Evolutionary conservation across 2,797 vertebrate species (phyloP).

Genomic region (Danio tinwini): DNA sequence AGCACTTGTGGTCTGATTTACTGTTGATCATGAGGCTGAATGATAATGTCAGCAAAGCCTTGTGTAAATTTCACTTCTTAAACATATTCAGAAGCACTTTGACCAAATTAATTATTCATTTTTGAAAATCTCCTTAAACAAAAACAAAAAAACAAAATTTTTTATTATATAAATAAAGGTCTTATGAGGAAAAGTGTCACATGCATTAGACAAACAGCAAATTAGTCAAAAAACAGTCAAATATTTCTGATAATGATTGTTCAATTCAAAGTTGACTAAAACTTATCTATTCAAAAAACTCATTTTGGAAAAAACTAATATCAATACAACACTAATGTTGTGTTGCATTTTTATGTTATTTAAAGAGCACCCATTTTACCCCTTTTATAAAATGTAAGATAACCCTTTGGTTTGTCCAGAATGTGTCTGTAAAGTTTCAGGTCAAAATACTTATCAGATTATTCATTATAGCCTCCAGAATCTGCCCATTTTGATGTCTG

Average conservation of each 20-base stretch:
- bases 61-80: slow-evolving; percentile 35
- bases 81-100: background rate
- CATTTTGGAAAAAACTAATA: too few relatives aligned
- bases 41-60: slow-evolving; percentile 57
- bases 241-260: background rate
- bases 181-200: background rate
- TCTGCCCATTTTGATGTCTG: too few relatives aligned
- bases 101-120: background rate
- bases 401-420: too few relatives aligned
- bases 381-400: too few relatives aligned
- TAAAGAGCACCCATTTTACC: too few relatives aligned
- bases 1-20: slow-evolving; percentile 75
- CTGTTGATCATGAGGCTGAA: slow-evolving; percentile 67
- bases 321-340: too few relatives aligned
- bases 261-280: background rate
- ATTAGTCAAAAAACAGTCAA: too few relatives aligned
- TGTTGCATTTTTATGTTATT: too few relatives aligned
- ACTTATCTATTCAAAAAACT: background rate
- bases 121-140: background rate
- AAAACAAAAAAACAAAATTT: background rate
- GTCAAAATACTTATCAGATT: too few relatives aligned
- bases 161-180: background rate
- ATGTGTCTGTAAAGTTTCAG: too few relatives aligned
- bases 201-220: too few relatives aligned
- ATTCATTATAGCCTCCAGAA: too few relatives aligned